Conservation (phyloP, 2,113 vertebrate species). For the Scortum barcoo region DNA sequence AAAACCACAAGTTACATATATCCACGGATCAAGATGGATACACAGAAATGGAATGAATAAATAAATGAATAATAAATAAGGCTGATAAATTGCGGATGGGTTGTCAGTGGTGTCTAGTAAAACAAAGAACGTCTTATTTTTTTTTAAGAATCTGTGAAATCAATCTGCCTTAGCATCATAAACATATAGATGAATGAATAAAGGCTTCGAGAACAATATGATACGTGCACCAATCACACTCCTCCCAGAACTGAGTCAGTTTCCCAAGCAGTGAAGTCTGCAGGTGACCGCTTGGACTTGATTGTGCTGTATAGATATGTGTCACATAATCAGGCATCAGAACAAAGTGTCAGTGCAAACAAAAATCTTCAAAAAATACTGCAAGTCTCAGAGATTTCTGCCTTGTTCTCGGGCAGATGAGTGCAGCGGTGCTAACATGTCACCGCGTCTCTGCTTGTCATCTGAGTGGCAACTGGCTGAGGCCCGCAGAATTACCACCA, state of each 20-base stretch:
- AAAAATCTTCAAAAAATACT: background rate
- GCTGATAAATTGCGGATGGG: background rate
- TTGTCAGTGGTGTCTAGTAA: background rate
- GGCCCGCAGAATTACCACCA: conserved; percentile 10
- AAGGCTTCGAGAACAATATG: background rate
- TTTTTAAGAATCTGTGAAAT: background rate
- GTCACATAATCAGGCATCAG: conserved; percentile 4
- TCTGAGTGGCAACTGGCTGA: background rate
- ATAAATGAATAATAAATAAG: background rate
- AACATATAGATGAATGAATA: background rate
- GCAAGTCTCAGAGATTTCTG: background rate
- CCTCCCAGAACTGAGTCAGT: background rate
- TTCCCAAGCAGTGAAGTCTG: background rate
- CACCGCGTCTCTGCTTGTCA: conserved; percentile 8
- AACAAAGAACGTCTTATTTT: background rate
- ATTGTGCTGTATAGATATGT: background rate
- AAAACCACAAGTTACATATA: background rate
- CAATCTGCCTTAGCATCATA: background rate
- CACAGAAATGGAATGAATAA: background rate
- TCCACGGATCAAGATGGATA: background rate
- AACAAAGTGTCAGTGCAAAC: background rate
- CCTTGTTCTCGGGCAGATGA: background rate
- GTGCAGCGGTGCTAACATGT: conserved; percentile 2
- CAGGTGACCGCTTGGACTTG: background rate
- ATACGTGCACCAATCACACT: background rate